phyloP scores from a whole-genome alignment of 2,888 invertebrate genomes.

The Amiota minor region DNA sequence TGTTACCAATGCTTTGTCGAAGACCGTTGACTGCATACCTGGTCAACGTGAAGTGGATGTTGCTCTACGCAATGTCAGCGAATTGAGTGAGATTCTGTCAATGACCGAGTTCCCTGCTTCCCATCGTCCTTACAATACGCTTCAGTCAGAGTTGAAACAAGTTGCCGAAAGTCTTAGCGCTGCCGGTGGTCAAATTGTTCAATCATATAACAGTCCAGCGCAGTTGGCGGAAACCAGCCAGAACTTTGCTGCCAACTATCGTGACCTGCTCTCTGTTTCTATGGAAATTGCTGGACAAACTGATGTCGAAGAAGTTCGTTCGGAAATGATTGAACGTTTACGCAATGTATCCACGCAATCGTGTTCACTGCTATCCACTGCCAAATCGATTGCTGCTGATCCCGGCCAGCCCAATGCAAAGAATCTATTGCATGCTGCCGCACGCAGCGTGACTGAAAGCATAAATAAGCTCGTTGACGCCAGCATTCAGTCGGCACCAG shows the following conservation, averaged over 20 bases:
- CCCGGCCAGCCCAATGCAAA: slow-evolving; percentile 91
- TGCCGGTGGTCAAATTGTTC: slow-evolving; percentile 87
- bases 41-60: slow-evolving; percentile 95
- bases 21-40: slow-evolving; percentile 87
- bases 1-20: slow-evolving; percentile 78
- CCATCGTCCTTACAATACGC: slow-evolving; percentile 82
- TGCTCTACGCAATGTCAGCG: slow-evolving; percentile 86
- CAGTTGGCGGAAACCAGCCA: slow-evolving; percentile 84
- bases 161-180: slow-evolving; percentile 89
- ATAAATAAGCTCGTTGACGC: slow-evolving; percentile 88
- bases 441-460: slow-evolving; percentile 91
- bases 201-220: slow-evolving; percentile 81
- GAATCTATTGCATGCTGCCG: slow-evolving; percentile 90
- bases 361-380: slow-evolving; percentile 87
- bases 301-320: slow-evolving; percentile 82
- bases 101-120: slow-evolving; percentile 84
- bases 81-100: slow-evolving; percentile 82
- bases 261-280: slow-evolving; percentile 83
- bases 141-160: slow-evolving; percentile 88
- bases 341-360: slow-evolving; percentile 91
- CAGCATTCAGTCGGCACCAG: slow-evolving; percentile 89
- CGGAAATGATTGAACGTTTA: slow-evolving; percentile 88
- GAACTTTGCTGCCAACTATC: slow-evolving; percentile 85
- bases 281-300: slow-evolving; percentile 91
- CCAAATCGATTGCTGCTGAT: slow-evolving; percentile 92